These are phyloP conservation scores for Champsocephalus gunnari DNA, from an alignment of 2,797 vertebrate species.

Conservation along the genomic window DNA sequence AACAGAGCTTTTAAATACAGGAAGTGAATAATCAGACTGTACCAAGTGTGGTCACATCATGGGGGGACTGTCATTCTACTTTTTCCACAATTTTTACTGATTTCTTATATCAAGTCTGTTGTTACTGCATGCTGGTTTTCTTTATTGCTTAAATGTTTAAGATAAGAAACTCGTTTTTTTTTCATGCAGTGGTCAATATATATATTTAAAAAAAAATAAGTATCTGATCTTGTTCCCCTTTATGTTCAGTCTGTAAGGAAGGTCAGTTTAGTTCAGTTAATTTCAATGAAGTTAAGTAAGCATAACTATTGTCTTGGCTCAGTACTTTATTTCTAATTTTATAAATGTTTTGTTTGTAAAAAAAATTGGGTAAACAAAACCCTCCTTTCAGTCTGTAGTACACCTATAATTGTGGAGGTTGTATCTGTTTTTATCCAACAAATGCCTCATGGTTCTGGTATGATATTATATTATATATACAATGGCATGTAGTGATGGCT, in stretches of 20 bases:
- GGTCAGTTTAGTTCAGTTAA: not conserved
- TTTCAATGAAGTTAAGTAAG: not conserved
- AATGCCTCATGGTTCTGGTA: conserved; percentile 31
- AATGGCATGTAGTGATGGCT: conserved; percentile 34
- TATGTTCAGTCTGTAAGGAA: not conserved
- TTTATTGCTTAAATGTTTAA: not conserved
- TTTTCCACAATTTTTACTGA: no score
- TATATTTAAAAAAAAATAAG: no score
- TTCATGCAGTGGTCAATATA: no score
- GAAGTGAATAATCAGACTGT: not conserved
- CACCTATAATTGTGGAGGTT: not conserved
- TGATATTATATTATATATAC: no score
- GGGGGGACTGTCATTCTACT: not conserved
- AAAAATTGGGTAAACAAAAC: not conserved
- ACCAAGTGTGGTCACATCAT: not conserved
- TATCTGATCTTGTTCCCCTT: not conserved
- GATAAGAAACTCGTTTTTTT: no score
- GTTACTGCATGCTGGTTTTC: not conserved
- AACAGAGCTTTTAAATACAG: not conserved
- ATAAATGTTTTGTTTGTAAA: not conserved
- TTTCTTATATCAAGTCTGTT: not conserved
- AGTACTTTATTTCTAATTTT: not conserved
- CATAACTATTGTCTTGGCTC: not conserved
- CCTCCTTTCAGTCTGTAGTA: not conserved
- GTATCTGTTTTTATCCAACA: conserved; percentile 16